Percentiles rank a stretch among this genome's conserved stretches.
Conservation (phyloP, 2,888 invertebrate genomes). For the Allacma fusca region DNA sequence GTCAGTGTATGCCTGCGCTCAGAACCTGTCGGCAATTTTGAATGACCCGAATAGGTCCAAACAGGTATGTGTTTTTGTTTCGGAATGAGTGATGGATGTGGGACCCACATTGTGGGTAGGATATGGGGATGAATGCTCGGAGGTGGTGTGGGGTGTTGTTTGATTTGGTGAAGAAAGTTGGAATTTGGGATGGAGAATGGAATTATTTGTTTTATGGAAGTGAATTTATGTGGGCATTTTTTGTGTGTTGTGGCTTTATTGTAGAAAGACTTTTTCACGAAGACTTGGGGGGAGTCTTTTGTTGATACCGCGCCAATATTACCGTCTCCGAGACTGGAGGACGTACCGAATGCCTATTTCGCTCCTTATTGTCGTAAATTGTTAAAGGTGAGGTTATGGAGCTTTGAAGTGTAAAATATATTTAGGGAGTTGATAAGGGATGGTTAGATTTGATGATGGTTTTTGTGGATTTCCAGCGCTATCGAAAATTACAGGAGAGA, state of each 20-base stretch:
- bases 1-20: conserved; percentile 89
- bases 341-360: conserved; percentile 84
- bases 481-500: conserved; percentile 56
- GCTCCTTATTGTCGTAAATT: conserved; percentile 83
- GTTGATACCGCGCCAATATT: conserved; percentile 79
- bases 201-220: conserved; percentile 1
- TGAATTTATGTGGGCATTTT: too few species aligned
- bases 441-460: neutral
- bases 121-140: too few species aligned
- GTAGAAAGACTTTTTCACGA: conserved; percentile 84
- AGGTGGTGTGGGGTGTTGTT: too few species aligned
- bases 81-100: too few species aligned
- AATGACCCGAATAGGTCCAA: conserved; percentile 94
- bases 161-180: too few species aligned
- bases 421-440: too few species aligned
- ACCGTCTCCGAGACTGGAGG: conserved; percentile 81
- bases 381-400: conserved; percentile 59
- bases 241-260: conserved; percentile 35
- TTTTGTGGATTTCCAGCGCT: conserved; percentile 46
- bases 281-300: conserved; percentile 97
- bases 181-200: too few species aligned
- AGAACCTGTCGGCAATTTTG: conserved; percentile 93
- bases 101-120: too few species aligned
- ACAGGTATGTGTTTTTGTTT: conserved; percentile 75
- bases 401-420: neutral